Evolutionary conservation across 2,888 invertebrate species (phyloP).

Genomic region (Antheraea assamensis): DNA sequence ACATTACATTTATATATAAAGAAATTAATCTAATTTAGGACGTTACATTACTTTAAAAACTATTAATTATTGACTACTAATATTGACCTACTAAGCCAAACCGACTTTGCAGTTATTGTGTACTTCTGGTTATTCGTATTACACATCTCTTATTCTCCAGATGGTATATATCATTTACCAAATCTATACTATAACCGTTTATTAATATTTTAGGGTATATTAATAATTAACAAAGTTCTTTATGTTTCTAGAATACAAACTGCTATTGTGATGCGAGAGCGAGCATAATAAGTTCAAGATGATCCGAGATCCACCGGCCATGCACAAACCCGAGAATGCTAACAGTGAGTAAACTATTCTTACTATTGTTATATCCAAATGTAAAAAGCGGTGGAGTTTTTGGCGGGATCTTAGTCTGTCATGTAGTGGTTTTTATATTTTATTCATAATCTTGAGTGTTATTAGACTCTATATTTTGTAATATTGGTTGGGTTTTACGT

Average conservation of each 20-base stretch:
- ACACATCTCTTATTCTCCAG: neutral
- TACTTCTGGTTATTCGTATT: neutral
- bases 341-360: slow-evolving; percentile 60
- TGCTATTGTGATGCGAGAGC: slow-evolving; percentile 66
- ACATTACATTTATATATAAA: too few relatives aligned
- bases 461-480: too few relatives aligned
- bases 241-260: slow-evolving; percentile 61
- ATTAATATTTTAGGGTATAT: neutral
- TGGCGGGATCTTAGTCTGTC: too few relatives aligned
- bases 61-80: neutral
- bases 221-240: neutral
- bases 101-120: neutral
- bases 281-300: slow-evolving; percentile 70
- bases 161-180: neutral
- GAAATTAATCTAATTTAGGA: neutral
- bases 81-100: neutral
- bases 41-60: too few relatives aligned
- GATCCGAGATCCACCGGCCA: slow-evolving; percentile 81
- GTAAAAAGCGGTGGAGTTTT: too few relatives aligned
- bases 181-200: neutral
- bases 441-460: too few relatives aligned
- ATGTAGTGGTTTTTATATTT: too few relatives aligned
- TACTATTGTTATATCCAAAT: neutral
- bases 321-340: slow-evolving; percentile 77
- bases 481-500: too few relatives aligned